Percentiles rank a stretch among this genome's conserved stretches.
phyloP scores from a whole-genome alignment of 1,140 invertebrate species.

The Drosophila pachea region DNA sequence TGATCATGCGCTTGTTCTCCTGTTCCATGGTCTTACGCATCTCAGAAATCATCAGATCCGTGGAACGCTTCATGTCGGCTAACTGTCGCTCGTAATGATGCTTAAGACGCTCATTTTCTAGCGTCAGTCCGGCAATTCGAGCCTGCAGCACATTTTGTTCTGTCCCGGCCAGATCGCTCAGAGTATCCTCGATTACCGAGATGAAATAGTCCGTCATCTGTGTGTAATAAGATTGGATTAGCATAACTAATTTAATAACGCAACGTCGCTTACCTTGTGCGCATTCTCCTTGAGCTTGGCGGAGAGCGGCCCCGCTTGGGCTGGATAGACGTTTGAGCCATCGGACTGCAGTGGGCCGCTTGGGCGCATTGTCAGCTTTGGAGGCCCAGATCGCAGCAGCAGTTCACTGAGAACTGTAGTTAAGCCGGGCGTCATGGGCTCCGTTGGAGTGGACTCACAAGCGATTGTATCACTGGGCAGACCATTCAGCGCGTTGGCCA shows the following conservation, averaged over 20 bases:
- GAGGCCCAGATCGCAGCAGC: conserved; percentile 70
- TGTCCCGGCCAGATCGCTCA: conserved; percentile 80
- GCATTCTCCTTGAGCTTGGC: conserved; percentile 79
- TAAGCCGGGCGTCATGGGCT: conserved; percentile 64
- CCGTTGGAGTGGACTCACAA: conserved; percentile 31
- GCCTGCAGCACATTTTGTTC: conserved; percentile 80
- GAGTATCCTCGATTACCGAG: conserved; percentile 81
- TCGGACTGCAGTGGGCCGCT: conserved; percentile 74
- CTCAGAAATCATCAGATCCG: conserved; percentile 79
- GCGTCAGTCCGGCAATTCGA: conserved; percentile 80
- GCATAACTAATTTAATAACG: neutral
- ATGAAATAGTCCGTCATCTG: conserved; percentile 81
- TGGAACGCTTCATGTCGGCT: conserved; percentile 79
- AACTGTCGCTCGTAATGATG: conserved; percentile 81
- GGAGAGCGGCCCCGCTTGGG: conserved; percentile 78
- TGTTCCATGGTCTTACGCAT: conserved; percentile 83
- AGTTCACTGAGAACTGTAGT: conserved; percentile 73
- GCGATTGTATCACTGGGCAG: conserved; percentile 31
- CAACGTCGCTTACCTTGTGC: conserved; percentile 77
- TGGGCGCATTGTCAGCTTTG: conserved; percentile 78
- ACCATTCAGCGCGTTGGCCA: conserved; percentile 58
- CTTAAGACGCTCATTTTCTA: conserved; percentile 84
- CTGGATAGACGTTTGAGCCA: conserved; percentile 75
- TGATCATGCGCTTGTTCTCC: conserved; percentile 83
- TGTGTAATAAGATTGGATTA: neutral